Evolutionary conservation across 2,797 vertebrate genomes (phyloP), one percentile per base, ranked within the genome.

Genomic region (Dipus sagitta): DNA sequence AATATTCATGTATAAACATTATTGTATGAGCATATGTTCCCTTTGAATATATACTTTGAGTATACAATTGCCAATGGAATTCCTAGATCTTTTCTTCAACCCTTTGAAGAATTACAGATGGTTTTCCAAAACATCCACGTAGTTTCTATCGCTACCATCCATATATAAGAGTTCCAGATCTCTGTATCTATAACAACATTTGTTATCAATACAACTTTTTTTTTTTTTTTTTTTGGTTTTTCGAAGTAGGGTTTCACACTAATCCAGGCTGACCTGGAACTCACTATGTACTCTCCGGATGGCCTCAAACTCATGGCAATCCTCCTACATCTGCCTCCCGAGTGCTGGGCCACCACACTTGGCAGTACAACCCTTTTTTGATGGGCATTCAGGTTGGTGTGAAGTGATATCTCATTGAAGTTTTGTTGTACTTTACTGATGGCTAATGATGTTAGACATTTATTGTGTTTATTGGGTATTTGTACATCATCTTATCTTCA

Each of bases 341-440:
- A 38, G 38, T 38, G 38, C 38, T 38, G 38, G 38, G 38, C 38
- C 38, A 38, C 38, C 38, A 38, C 38, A 6, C 38, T 6, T 38
- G 38, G 38, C 86, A 38, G 34, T 26, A 7, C 81, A 12, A 32
- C 42, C 67, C 90, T 81, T 62, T 91, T 4, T 52, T 93, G 65
- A 47, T 67, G 88, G 42, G 54, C 20, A 60, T 58, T 60, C 14
- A 24, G 38, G 18, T 65, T 32, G 11, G 30, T 68, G 14, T 72
- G 42, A 47, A 62, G 21, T 84, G 18, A 52, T 26, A 72, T 15
- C 58, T 79, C 54, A 83, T 76, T 32, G 80, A 62, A 20, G 70
- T 93, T 88, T 85, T 67, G 42, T 81, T 86, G 38, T 62, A 79
- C 76, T 71, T 94, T 18, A 23, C 28, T 84, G 72, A 64, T 85